Base-by-base conservation (phyloP, 2,797 vertebrate species). In the Gadopsis marmoratus region DNA sequence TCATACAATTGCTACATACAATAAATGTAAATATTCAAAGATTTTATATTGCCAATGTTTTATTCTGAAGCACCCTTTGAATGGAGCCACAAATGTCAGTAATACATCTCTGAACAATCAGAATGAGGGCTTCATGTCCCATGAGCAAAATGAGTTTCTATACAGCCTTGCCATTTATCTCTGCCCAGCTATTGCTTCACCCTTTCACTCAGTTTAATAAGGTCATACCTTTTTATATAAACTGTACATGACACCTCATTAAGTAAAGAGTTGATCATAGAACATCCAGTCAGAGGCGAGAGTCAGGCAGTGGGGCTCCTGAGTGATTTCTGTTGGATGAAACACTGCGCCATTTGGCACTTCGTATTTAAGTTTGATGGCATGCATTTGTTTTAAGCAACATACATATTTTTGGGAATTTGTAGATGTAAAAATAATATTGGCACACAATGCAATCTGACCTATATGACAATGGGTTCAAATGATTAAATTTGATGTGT, bases 211-310 rank as follows among this genome's bases (percentile, higher is more conserved):
- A 56, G 78, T 85, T 92, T 94, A 93, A 95, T 93, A 94, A 95
- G 94, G 93, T 94, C 92, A 92, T 82, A 91, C 81, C 90, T 92
- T 92, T 90, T 90, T 92, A 85, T 90, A 90, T 91, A 89, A 93
- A 89, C 88, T 86, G 84, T 91, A 93, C 93, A 93, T 93, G 93
- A 92, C 90, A 92, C 88, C 92, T 94, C 90, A 92, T 95, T 93
- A 94, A 89, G 78, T 90, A 65, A 86, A 81, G 87, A 83, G 59
- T 79, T 68, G 86, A 86, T 90, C 71, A 74, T 56, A 76, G 80
- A 74, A 60, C 23, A 82, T 83, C 81, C 85, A 78, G 73, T 85
- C 64, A 54, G 69, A 82, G 69, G 58, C 33, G 47, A 51, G 74
- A 71, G 74, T 74, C 41, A 5, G 74, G 62, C 63, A 51, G 47